These are phyloP conservation scores for Acipenser oxyrinchus DNA, from an alignment of 2,797 vertebrate genomes.

Conservation along the genomic window DNA sequence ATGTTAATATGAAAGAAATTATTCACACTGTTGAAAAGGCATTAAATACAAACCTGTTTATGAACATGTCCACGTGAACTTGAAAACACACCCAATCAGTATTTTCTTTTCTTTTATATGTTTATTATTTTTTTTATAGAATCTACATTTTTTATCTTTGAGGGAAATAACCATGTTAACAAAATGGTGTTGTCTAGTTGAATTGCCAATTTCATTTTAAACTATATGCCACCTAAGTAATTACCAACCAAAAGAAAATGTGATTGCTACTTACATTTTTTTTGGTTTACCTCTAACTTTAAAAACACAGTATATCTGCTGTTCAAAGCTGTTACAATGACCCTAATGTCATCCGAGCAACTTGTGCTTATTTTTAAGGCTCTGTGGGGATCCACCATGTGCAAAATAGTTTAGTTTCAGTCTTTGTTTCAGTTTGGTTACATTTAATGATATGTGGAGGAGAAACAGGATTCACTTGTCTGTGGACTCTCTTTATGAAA, in stretches of 20 bases:
- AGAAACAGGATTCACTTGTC: slow-evolving; percentile 66
- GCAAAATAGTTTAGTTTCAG: slow-evolving; percentile 43
- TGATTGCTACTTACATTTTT: no score
- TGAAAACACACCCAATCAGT: no score
- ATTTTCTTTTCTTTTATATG: no score
- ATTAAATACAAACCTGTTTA: no score
- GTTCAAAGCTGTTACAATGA: slow-evolving; percentile 53
- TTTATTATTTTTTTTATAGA: no score
- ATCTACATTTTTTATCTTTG: no score
- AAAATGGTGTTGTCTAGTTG: no score
- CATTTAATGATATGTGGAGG: slow-evolving; percentile 55
- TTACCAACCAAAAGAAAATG: background rate
- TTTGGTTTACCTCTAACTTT: background rate
- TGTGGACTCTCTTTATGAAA: slow-evolving; percentile 26
- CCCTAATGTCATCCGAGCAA: slow-evolving; percentile 51
- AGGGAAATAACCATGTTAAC: no score
- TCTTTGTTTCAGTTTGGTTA: slow-evolving; percentile 57
- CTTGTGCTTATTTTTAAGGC: slow-evolving; percentile 69
- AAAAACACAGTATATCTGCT: background rate
- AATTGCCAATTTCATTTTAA: background rate
- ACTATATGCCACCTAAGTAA: background rate
- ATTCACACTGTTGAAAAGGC: no score
- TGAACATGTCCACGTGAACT: no score
- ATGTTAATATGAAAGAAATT: no score
- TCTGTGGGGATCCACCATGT: slow-evolving; percentile 61